Evolutionary conservation across 2,113 vertebrate genomes (phyloP).

Genomic region (Scytalopus superciliaris): DNA sequence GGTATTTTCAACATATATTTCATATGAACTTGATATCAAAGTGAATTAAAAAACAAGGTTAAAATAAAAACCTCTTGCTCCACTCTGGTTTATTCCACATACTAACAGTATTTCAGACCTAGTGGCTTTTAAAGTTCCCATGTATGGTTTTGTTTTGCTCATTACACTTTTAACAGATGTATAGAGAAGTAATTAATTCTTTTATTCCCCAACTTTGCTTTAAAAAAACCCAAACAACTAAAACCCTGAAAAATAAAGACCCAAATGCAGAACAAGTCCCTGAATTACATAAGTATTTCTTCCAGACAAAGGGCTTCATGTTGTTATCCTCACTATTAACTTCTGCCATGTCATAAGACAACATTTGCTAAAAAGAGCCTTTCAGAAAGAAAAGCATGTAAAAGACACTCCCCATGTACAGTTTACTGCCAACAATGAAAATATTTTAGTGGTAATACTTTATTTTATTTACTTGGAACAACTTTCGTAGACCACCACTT

Average conservation of each 20-base stretch:
- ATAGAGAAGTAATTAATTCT: background rate
- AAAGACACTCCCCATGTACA: background rate
- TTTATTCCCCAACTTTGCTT: background rate
- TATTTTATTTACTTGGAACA: background rate
- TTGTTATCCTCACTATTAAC: background rate
- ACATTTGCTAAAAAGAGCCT: background rate
- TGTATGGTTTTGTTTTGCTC: background rate
- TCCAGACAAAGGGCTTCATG: background rate
- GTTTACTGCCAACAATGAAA: background rate
- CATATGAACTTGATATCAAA: background rate
- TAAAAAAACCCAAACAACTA: background rate
- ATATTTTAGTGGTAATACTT: background rate
- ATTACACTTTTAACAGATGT: background rate
- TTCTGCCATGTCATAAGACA: background rate
- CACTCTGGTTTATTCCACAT: background rate
- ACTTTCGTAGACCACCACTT: background rate
- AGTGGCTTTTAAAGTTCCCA: background rate
- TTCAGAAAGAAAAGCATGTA: background rate
- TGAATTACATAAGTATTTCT: background rate
- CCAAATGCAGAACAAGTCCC: background rate
- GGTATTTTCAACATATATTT: background rate
- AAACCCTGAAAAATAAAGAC: background rate
- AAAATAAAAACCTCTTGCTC: background rate
- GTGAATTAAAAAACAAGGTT: fast-evolving
- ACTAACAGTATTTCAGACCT: background rate